Percentiles rank a stretch among this genome's conserved stretches.
These are phyloP conservation scores for Xylocampa areola DNA, from an alignment of 2,888 invertebrate genomes.

Conservation along the genomic window DNA sequence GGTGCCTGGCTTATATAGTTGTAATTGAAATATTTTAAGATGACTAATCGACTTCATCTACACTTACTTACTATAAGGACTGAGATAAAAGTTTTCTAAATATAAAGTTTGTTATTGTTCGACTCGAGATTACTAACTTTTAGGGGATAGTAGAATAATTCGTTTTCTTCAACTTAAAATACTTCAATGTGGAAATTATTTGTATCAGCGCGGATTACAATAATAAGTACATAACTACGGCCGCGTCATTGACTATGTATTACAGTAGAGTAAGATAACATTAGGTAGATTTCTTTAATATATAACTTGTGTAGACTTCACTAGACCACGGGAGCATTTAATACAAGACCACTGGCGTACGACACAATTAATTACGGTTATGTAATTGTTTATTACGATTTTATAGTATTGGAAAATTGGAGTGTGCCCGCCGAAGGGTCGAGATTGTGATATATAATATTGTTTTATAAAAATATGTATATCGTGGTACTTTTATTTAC, in stretches of 20 bases:
- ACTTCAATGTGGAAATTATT: constrained; percentile 50
- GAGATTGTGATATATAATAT: constrained; percentile 69
- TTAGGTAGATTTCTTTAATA: constrained; percentile 71
- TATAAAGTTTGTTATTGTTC: constrained; percentile 30
- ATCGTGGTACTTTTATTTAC: constrained; percentile 54
- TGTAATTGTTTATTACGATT: constrained; percentile 47
- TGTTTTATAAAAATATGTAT: constrained; percentile 53
- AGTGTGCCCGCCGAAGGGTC: constrained; percentile 57
- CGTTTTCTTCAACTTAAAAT: constrained; percentile 56
- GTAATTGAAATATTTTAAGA: constrained; percentile 72
- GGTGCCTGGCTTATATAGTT: constrained; percentile 79
- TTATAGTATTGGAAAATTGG: constrained; percentile 66
- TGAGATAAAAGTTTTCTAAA: constrained; percentile 29
- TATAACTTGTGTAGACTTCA: constrained; percentile 66
- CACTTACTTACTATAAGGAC: constrained; percentile 28
- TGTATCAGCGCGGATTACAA: constrained; percentile 44
- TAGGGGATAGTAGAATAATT: constrained; percentile 9
- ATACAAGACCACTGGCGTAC: constrained; percentile 66
- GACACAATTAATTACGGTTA: constrained; percentile 50
- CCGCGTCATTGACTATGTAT: constrained; percentile 64
- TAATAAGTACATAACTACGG: constrained; percentile 43
- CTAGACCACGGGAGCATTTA: constrained; percentile 74
- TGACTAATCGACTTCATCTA: constrained; percentile 58
- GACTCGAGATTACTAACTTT: constrained; percentile 30
- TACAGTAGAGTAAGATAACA: constrained; percentile 67